Conservation (phyloP, 2,113 vertebrate species). For the Suncus etruscus region DNA sequence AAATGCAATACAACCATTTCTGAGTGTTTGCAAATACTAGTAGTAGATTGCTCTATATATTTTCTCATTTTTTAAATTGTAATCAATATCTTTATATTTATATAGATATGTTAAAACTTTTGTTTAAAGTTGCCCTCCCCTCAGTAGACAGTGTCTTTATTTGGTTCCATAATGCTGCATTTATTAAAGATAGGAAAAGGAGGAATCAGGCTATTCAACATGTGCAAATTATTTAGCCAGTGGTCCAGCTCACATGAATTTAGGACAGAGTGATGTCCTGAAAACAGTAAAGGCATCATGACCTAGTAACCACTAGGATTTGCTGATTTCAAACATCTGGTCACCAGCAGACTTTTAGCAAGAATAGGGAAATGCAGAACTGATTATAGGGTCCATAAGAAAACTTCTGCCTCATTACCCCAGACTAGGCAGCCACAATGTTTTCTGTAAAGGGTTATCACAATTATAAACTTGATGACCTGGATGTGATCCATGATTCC, state of each 20-base stretch:
- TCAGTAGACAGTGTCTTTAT: not conserved
- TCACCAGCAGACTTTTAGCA: not conserved
- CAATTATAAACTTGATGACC: not conserved
- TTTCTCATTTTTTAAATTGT: not conserved
- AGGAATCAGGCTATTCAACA: not conserved
- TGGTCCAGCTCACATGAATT: no score
- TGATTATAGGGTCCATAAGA: not conserved
- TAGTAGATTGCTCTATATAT: not conserved
- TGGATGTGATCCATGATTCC: not conserved
- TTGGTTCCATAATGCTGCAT: not conserved
- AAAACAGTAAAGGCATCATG: not conserved
- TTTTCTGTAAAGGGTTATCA: not conserved
- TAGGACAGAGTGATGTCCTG: not conserved
- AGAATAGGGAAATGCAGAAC: not conserved
- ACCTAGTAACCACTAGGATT: not conserved
- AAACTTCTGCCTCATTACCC: not conserved
- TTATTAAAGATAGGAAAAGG: not conserved
- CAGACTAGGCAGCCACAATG: not conserved
- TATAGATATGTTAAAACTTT: not conserved
- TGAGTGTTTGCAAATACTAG: not conserved
- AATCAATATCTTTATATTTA: not conserved
- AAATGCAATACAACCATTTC: not conserved
- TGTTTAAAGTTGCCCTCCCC: no score
- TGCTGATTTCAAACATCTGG: not conserved
- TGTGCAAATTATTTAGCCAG: not conserved